These are phyloP conservation scores for Aphaenogaster floridana DNA, from an alignment of 1,140 invertebrate genomes.

Conservation along the genomic window DNA sequence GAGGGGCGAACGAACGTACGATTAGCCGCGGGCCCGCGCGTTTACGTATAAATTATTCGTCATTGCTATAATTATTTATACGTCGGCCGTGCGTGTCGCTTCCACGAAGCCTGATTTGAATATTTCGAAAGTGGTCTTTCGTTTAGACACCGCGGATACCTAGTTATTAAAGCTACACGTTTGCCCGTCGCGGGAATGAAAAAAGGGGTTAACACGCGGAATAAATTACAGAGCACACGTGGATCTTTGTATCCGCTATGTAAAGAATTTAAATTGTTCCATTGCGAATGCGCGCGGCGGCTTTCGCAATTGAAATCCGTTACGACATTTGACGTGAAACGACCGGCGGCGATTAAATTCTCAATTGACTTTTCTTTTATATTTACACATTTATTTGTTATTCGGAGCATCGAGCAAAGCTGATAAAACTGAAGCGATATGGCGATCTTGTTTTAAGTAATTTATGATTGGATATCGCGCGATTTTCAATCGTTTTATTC, in stretches of 20 bases:
- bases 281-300: conserved; percentile 47
- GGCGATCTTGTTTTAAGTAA: conserved; percentile 22
- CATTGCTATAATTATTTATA: conserved; percentile 76
- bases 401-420: neutral
- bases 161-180: conserved; percentile 76
- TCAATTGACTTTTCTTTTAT: conserved; percentile 12
- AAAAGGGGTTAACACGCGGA: conserved; percentile 53
- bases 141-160: conserved; percentile 74
- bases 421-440: neutral
- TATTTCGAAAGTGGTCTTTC: conserved; percentile 77
- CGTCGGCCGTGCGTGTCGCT: conserved; percentile 71
- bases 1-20: conserved; percentile 52
- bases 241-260: conserved; percentile 64
- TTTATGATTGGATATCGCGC: conserved; percentile 12
- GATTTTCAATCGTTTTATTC: conserved; percentile 6
- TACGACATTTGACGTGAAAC: conserved; percentile 50
- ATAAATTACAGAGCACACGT: conserved; percentile 72
- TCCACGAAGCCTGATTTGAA: conserved; percentile 78
- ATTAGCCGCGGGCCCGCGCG: conserved; percentile 67
- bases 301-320: conserved; percentile 71
- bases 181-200: conserved; percentile 39
- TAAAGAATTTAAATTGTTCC: conserved; percentile 75
- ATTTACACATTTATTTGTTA: neutral
- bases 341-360: conserved; percentile 46
- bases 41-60: conserved; percentile 79